phyloP scores from a whole-genome alignment of 2,888 invertebrate genomes.

The Palloptera scutellata region DNA sequence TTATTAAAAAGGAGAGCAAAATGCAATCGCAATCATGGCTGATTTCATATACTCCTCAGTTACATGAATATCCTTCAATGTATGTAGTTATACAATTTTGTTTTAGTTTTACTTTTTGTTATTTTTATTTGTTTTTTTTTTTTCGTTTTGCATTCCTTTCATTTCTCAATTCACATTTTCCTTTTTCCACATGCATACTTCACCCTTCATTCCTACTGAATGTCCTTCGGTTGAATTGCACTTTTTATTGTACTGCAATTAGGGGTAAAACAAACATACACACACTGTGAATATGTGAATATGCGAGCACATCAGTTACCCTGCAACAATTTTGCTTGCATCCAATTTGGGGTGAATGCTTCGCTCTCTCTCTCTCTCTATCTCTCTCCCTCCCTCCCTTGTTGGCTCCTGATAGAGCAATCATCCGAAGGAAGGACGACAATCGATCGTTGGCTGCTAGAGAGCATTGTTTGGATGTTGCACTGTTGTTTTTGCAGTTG shows the following conservation, averaged over 20 bases:
- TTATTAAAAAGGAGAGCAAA: constrained; percentile 1
- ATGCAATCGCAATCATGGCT: constrained; percentile 48
- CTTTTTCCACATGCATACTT: constrained; percentile 28
- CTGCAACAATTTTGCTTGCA: background rate
- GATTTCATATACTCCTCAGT: constrained; percentile 39
- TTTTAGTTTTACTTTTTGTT: constrained; percentile 13
- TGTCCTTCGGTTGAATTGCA: constrained; percentile 58
- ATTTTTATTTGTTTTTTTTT: constrained; percentile 11
- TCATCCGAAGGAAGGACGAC: too few relatives aligned
- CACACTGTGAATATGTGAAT: background rate
- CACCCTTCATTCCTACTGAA: constrained; percentile 33
- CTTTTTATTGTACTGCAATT: constrained; percentile 58
- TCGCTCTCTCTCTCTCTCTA: too few relatives aligned
- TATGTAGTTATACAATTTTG: constrained; percentile 26
- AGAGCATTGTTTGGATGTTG: too few relatives aligned
- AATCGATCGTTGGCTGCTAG: too few relatives aligned
- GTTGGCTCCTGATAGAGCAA: too few relatives aligned
- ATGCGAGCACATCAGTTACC: background rate
- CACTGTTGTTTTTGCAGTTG: too few relatives aligned
- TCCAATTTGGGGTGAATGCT: background rate
- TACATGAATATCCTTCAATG: constrained; percentile 15
- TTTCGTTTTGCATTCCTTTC: constrained; percentile 21
- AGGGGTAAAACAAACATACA: constrained; percentile 45
- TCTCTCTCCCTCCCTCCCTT: too few relatives aligned
- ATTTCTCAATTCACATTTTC: constrained; percentile 33